These are phyloP conservation scores for Anabacerthia variegaticeps DNA, from an alignment of 2,797 vertebrate genomes.

Conservation along the genomic window DNA sequence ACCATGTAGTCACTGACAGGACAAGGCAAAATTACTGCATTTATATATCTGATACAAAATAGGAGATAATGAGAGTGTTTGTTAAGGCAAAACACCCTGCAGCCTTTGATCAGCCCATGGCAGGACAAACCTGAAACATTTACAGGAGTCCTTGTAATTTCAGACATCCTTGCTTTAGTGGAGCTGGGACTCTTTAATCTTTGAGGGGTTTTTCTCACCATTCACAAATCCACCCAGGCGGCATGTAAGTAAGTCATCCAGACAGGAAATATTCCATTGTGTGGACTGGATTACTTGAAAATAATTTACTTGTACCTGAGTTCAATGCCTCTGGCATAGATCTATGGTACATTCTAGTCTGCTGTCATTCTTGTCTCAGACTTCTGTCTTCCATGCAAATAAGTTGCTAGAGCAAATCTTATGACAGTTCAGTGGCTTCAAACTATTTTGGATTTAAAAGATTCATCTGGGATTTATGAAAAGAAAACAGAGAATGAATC, in stretches of 20 bases:
- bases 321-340: conserved; percentile 36
- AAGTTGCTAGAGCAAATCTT: not conserved
- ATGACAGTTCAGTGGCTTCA: not conserved
- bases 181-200: not conserved
- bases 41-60: not conserved
- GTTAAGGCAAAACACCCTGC: not conserved
- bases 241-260: not conserved
- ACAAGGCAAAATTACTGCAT: not conserved
- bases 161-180: not conserved
- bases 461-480: not conserved
- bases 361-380: conserved; percentile 1
- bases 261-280: conserved; percentile 59
- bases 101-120: not conserved
- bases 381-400: not conserved
- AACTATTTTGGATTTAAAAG: not conserved
- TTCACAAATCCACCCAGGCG: conserved; percentile 62
- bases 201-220: not conserved
- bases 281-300: conserved; percentile 45
- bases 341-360: not conserved
- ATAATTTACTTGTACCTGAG: conserved; percentile 53
- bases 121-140: not conserved
- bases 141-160: not conserved
- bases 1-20: not conserved
- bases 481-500: not conserved
- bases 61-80: not conserved